Evolutionary conservation across 2,888 invertebrate species (phyloP), one percentile per base, ranked within the genome.

Genomic region (Amphipoea lucens): DNA sequence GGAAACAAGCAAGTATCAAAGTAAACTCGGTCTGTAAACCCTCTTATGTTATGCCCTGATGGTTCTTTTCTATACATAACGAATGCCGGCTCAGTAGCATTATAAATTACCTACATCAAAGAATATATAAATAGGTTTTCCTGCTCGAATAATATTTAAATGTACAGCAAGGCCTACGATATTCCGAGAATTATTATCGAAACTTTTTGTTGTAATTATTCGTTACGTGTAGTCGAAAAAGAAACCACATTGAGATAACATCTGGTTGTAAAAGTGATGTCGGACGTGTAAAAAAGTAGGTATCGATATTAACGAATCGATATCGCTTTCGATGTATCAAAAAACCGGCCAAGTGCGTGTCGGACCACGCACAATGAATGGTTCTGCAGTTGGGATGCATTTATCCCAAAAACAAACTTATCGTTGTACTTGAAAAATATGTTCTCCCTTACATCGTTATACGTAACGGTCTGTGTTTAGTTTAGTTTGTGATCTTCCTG

Each of bases 141-240:
- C 45, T 66, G 60, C n/a, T 60, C 14, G 14, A 63, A 67, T 62
- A 60, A 54, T 40, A 70, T 67, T 78, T 74, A 36, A 42, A 74
- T 74, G 70, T 20, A 54, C n/a, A 65, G 11, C 9, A 36, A 72
- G 14, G 48, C n/a, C 17, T 77, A 57, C 23, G 23, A n/a, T 57
- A 36, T 67, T 74, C 40, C 5, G 36, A 71, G 66, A 78, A 75
- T 72, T 54, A 60, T 40, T 51, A 45, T 48, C 20, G 9, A 78
- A 23, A n/a, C 14, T 66, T 83, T 57, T 68, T 70, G 11, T 57
- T 67, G 72, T 69, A 60, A 78, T 81, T 81, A 84, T 84, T 78
- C 29, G 29, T 81, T 51, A 72, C 54, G n/a, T 73, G 77, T 66
- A 51, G n/a, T 40, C 42, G 12, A 77, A 81, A 84, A 68, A 48